phyloP scores from a whole-genome alignment of 2,888 invertebrate species.

The Trypoxylon attenuatum region DNA sequence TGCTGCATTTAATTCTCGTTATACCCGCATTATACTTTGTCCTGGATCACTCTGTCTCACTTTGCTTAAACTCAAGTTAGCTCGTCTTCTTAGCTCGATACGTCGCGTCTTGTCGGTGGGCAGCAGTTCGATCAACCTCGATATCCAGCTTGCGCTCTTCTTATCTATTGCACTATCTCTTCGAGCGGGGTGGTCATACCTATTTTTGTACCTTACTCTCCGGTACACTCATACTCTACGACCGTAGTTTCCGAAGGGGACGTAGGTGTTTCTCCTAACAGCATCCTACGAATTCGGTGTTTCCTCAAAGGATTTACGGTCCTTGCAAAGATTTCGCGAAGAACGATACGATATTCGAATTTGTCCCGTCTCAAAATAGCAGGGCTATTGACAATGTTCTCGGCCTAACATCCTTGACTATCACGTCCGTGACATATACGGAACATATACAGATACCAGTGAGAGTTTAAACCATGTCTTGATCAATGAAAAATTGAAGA shows the following conservation, averaged over 20 bases:
- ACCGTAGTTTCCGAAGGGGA: neutral
- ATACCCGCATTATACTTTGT: too few relatives aligned
- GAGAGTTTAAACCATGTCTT: too few relatives aligned
- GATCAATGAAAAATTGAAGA: slow-evolving; percentile 58
- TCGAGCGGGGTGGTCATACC: neutral
- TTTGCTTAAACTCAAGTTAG: neutral
- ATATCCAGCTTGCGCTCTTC: neutral
- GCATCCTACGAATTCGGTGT: neutral
- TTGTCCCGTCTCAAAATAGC: too few relatives aligned
- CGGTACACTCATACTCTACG: neutral
- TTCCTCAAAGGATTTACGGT: too few relatives aligned
- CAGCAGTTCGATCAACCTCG: neutral
- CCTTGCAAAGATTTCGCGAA: too few relatives aligned
- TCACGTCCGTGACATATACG: too few relatives aligned
- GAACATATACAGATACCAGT: neutral
- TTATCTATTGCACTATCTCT: neutral
- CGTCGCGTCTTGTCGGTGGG: neutral
- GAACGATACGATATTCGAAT: too few relatives aligned
- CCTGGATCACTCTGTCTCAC: neutral
- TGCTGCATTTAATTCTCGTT: too few relatives aligned
- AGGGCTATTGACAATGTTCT: too few relatives aligned
- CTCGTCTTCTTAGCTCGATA: neutral
- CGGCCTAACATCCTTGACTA: too few relatives aligned
- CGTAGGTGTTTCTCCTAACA: neutral
- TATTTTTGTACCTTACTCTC: neutral